These are phyloP conservation scores for Aegypius monachus DNA, from an alignment of 2,113 vertebrate species.

Conservation along the genomic window DNA sequence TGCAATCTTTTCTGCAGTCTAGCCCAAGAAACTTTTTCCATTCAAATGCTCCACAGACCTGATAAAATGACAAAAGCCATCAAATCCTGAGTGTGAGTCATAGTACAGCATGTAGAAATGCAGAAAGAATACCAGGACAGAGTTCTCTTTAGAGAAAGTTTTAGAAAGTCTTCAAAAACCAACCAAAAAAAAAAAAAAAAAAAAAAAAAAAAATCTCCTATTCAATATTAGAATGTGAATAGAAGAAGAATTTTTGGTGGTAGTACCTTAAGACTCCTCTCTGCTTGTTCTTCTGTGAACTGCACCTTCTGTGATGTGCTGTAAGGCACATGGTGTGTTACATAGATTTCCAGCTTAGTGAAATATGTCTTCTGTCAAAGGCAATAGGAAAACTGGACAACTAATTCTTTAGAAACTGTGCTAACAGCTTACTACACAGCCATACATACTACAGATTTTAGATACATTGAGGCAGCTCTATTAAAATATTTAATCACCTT, in stretches of 20 bases:
- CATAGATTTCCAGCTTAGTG: background rate
- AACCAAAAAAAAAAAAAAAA: background rate
- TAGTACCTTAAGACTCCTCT: background rate
- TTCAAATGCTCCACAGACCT: background rate
- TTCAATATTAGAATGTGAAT: background rate
- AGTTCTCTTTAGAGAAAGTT: background rate
- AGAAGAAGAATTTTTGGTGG: background rate
- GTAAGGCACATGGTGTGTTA: background rate
- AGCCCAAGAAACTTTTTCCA: background rate
- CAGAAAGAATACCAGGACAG: background rate
- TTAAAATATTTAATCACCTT: background rate
- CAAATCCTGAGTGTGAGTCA: background rate
- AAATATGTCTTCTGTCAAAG: background rate
- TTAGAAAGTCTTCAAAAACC: background rate
- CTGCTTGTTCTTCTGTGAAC: background rate
- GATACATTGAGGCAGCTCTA: background rate
- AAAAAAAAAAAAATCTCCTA: background rate
- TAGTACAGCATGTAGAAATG: background rate
- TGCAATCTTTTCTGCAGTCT: background rate
- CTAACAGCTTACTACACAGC: background rate
- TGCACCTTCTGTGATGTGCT: background rate
- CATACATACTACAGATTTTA: background rate
- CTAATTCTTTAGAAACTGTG: background rate
- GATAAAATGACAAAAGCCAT: background rate
- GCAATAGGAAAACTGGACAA: background rate